Evolutionary conservation across 1,140 invertebrate genomes (phyloP).

Genomic region (Agrypnia vestita): DNA sequence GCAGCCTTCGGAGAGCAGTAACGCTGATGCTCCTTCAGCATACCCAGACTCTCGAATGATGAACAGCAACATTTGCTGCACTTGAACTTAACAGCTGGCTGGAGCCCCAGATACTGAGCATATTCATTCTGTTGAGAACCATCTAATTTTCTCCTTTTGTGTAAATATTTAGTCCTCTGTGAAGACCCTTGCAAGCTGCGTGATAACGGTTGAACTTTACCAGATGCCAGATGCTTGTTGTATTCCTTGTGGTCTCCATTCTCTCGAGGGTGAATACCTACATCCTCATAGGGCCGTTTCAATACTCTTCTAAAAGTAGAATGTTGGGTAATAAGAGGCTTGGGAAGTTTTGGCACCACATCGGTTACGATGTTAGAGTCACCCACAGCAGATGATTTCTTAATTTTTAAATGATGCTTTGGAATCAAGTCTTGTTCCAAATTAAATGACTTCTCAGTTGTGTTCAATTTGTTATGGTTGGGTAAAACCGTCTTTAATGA

Average conservation of each 20-base stretch:
- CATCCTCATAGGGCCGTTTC: slow-evolving; percentile 26
- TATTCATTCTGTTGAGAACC: slow-evolving; percentile 70
- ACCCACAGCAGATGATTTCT: not conserved
- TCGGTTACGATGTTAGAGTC: not conserved
- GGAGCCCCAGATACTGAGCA: slow-evolving; percentile 79
- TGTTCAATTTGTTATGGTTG: slow-evolving; percentile 8
- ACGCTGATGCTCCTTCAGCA: slow-evolving; percentile 77
- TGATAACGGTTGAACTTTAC: slow-evolving; percentile 1
- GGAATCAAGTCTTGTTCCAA: slow-evolving; percentile 7
- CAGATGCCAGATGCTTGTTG: not conserved
- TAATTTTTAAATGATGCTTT: slow-evolving; percentile 4
- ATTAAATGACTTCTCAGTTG: not conserved
- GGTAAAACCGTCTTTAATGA: slow-evolving; percentile 18
- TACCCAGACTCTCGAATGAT: slow-evolving; percentile 74
- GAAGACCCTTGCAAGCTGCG: slow-evolving; percentile 14
- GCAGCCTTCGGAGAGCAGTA: slow-evolving; percentile 72
- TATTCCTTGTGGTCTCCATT: slow-evolving; percentile 35
- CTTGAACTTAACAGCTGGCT: slow-evolving; percentile 78
- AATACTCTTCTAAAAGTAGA: slow-evolving; percentile 39
- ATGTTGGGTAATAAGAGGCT: slow-evolving; percentile 31
- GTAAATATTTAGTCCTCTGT: slow-evolving; percentile 15
- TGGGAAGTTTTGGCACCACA: slow-evolving; percentile 37
- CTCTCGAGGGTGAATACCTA: not conserved
- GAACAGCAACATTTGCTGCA: slow-evolving; percentile 79
- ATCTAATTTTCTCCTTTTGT: slow-evolving; percentile 33